A percentile compares a stretch with the other conserved stretches of the same genome.
phyloP scores from a whole-genome alignment of 2,113 vertebrate species.

The Nicator chloris region DNA sequence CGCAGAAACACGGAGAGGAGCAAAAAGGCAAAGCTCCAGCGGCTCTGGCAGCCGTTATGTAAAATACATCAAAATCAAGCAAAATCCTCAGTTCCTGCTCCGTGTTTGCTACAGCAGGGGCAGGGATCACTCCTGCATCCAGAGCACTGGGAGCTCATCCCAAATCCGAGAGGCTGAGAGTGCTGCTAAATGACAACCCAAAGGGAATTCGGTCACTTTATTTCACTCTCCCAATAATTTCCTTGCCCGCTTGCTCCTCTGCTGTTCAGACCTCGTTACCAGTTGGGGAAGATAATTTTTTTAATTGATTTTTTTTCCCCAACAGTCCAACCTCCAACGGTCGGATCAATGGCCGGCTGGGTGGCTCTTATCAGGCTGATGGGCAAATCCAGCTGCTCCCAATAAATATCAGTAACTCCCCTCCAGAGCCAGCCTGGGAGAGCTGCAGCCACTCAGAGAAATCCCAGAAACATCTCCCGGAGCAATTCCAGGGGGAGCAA shows the following conservation, averaged over 20 bases:
- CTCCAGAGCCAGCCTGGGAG: accelerated
- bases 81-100: accelerated
- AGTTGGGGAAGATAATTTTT: neutral
- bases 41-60: neutral
- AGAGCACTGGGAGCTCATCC: accelerated
- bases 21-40: neutral
- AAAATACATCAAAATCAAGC: neutral
- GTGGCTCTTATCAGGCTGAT: accelerated
- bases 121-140: neutral
- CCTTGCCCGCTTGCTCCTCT: neutral
- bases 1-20: neutral
- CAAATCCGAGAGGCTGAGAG: neutral
- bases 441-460: neutral
- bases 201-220: neutral
- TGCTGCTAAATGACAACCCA: neutral
- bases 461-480: neutral
- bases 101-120: neutral
- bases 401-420: neutral
- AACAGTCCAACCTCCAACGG: neutral
- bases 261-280: neutral
- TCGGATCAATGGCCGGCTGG: neutral
- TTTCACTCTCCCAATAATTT: accelerated
- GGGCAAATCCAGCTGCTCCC: neutral
- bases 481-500: neutral
- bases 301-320: neutral